phyloP scores from a whole-genome alignment of 2,113 vertebrate species.

The Dunckerocampus dactyliophorus region DNA sequence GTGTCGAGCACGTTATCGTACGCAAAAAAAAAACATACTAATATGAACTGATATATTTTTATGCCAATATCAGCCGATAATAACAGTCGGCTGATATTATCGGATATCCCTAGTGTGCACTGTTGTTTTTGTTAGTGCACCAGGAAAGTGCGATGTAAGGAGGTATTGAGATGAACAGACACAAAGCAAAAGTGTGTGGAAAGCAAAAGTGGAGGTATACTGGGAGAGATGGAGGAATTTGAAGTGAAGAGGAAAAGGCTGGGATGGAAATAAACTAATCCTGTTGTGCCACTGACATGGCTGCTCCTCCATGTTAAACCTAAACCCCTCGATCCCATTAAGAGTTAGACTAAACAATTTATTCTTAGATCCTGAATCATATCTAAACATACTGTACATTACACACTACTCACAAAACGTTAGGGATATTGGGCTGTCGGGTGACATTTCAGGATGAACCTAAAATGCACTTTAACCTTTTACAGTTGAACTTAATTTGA shows the following conservation, averaged over 20 bases:
- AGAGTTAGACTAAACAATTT: slow-evolving; percentile 67
- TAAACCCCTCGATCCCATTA: slow-evolving; percentile 52
- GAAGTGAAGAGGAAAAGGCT: neutral
- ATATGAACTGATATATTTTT: too few species aligned
- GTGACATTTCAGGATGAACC: neutral
- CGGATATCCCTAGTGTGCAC: neutral
- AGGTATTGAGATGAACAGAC: slow-evolving; percentile 56
- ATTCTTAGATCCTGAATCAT: slow-evolving; percentile 24
- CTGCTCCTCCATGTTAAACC: slow-evolving; percentile 24
- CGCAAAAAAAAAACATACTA: too few species aligned
- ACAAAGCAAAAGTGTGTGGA: slow-evolving; percentile 50
- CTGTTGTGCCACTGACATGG: slow-evolving; percentile 43
- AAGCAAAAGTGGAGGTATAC: slow-evolving; percentile 5
- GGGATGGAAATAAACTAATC: slow-evolving; percentile 20
- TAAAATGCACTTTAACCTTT: neutral
- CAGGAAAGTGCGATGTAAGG: slow-evolving; percentile 6
- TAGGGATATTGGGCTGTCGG: neutral
- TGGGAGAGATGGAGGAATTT: slow-evolving; percentile 6
- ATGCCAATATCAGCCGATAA: too few species aligned
- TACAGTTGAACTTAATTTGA: neutral
- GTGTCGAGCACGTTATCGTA: too few species aligned
- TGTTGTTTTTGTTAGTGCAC: slow-evolving; percentile 9
- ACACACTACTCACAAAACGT: neutral
- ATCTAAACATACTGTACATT: neutral
- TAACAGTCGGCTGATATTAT: too few species aligned